These are phyloP conservation scores for Nyctibius grandis DNA, from an alignment of 2,797 vertebrate species.

Conservation along the genomic window DNA sequence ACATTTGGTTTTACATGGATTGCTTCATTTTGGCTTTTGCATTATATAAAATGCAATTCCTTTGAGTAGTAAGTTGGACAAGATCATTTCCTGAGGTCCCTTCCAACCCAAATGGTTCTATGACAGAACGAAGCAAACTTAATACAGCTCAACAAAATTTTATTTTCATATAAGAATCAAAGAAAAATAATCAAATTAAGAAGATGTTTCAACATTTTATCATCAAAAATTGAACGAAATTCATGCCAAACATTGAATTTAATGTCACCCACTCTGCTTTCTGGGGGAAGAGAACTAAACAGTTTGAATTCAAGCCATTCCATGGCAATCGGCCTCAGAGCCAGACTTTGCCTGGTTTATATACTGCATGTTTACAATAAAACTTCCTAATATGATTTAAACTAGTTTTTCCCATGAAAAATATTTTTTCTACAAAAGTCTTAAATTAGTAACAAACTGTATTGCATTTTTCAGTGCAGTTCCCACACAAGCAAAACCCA, in stretches of 20 bases:
- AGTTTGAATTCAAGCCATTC: neutral
- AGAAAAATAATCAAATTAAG: neutral
- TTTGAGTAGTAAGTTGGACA: neutral
- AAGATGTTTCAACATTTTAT: neutral
- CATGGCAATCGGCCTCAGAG: neutral
- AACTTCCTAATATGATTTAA: neutral
- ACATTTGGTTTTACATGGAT: neutral
- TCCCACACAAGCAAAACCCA: neutral
- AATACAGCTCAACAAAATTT: neutral
- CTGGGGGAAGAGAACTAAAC: neutral
- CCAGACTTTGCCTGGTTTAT: neutral
- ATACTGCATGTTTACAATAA: neutral
- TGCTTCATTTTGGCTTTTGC: neutral
- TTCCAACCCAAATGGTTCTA: neutral
- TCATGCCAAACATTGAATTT: neutral
- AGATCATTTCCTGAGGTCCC: neutral
- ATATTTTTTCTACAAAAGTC: neutral
- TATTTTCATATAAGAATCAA: neutral
- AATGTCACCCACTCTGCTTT: neutral
- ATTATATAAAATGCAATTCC: neutral
- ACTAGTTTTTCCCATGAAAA: neutral
- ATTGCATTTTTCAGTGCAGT: neutral
- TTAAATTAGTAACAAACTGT: neutral
- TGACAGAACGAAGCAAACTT: neutral
- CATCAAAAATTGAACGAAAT: neutral